A percentile compares a stretch with the other conserved stretches of the same genome.
phyloP scores from a whole-genome alignment of 2,113 vertebrate species.

The Gymnocephalus cernua region DNA sequence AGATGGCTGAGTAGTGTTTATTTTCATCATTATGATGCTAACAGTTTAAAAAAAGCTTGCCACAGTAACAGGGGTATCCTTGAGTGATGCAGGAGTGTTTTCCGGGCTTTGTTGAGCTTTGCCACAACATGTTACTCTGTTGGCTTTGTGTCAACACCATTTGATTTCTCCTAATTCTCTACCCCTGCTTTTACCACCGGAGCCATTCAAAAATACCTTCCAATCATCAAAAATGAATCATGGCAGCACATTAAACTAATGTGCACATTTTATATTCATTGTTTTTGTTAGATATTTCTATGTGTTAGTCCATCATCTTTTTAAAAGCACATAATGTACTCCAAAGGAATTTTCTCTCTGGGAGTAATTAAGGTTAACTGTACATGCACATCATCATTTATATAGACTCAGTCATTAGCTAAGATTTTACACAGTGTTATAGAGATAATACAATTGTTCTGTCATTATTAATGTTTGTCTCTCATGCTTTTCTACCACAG shows the following conservation, averaged over 20 bases:
- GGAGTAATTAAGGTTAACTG: neutral
- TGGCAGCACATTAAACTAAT: neutral
- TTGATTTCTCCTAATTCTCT: slow-evolving; percentile 69
- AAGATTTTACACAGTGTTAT: neutral
- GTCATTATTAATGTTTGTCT: slow-evolving; percentile 1
- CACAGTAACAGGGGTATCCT: neutral
- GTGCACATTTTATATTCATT: neutral
- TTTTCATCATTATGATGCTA: neutral
- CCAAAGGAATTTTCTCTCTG: neutral
- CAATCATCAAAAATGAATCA: neutral
- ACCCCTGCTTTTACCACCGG: neutral
- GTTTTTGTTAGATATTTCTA: neutral
- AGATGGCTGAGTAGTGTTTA: neutral
- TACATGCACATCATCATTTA: neutral
- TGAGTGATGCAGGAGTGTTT: slow-evolving; percentile 7
- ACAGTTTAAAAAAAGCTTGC: neutral
- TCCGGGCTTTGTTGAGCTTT: slow-evolving; percentile 9
- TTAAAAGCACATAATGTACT: neutral
- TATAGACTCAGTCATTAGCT: neutral
- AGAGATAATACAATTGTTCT: neutral
- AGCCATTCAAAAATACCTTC: neutral
- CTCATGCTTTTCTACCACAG: slow-evolving; percentile 55
- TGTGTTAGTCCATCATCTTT: neutral
- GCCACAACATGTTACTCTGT: slow-evolving; percentile 1
- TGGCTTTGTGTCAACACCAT: slow-evolving; percentile 64